Base-by-base conservation (phyloP, 2,888 invertebrate species). In the Antitype chi region DNA sequence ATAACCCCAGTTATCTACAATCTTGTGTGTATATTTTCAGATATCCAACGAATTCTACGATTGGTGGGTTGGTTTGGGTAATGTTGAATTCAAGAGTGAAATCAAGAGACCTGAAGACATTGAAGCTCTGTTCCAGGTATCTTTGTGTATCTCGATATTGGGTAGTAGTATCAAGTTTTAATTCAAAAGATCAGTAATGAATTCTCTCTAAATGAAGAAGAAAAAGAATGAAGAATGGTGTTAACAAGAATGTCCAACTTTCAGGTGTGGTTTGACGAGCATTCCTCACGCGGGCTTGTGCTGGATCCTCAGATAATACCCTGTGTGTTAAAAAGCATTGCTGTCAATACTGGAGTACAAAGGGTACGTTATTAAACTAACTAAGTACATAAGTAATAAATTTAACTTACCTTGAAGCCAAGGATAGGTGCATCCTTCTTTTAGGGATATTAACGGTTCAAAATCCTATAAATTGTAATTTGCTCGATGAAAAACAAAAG, bases 41-140 rank as follows among this genome's bases (percentile, higher is more conserved):
- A 97, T 97, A 81, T 96, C 97, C 11, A 91, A 92, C 75, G 97
- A 97, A 23, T 97, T 97, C 87, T 97, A 94, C 83, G 95, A 97
- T 0, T 97, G 97, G 97, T 94, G 97, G 93, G 92, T 94, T 25
- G 92, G 90, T 49, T 90, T 97, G 55, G 97, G 97, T 6, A 97
- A 94, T 68, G 92, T 94, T 1, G 95, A 97, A 78, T 96, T 94
- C 82, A 95, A 96, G 90, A 94, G 94, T 87, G 94, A 97, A 92
- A 95, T 95, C 76, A 91, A 95, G 92, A 87, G 97, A 88, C 97
- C 97, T 20, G 96, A 97, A 90, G 96, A 97, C 78, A 96, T 97
- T 49, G 96, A 97, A 91, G 96, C 96, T 72, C 94, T 97, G 87
- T 97, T 97, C 88, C 97, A 97, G 91, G 97, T 97, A 90, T 75